phyloP scores from a whole-genome alignment of 2,113 vertebrate species.

The Crotalus helleri region DNA sequence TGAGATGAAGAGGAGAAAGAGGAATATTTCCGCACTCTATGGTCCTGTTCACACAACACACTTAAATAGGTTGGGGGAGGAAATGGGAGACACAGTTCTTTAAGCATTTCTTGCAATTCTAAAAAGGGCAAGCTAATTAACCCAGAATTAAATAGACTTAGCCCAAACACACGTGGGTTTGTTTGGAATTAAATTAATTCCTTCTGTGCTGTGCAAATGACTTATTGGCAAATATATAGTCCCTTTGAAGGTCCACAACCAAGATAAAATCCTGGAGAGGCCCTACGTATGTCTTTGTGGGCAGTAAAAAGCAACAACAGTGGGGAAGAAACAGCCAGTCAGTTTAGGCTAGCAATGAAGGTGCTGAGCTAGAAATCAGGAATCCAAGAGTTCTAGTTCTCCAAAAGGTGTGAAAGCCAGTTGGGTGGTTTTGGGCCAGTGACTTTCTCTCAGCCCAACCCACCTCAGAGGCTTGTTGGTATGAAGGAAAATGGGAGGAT shows the following conservation, averaged over 20 bases:
- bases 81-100: neutral
- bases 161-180: neutral
- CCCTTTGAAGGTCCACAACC: neutral
- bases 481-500: neutral
- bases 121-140: neutral
- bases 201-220: neutral
- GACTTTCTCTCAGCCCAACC: neutral
- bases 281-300: neutral
- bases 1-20: fast-evolving
- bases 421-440: neutral
- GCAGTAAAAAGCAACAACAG: neutral
- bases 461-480: neutral
- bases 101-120: neutral
- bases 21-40: neutral
- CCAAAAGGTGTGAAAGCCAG: neutral
- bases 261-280: neutral
- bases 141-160: neutral
- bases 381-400: neutral
- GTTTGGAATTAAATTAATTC: neutral
- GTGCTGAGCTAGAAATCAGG: neutral
- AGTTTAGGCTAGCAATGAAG: neutral
- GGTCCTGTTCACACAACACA: neutral
- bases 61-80: neutral
- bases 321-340: neutral
- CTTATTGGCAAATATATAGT: neutral